phyloP scores from a whole-genome alignment of 2,113 vertebrate species.

The Ranitomeya imitator region DNA sequence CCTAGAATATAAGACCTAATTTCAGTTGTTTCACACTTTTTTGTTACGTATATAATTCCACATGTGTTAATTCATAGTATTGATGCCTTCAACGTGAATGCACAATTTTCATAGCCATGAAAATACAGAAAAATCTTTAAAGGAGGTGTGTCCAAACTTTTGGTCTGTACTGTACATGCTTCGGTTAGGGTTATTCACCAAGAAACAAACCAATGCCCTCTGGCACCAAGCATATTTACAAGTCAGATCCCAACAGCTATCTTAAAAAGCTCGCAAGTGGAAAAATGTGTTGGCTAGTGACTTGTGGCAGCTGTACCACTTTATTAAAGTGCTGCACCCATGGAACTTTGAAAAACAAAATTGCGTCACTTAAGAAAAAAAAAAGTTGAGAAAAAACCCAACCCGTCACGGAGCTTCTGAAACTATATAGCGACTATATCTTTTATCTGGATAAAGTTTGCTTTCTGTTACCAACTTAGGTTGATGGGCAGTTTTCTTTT shows the following conservation, averaged over 20 bases:
- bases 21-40: too few species aligned
- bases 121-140: too few species aligned
- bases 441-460: constrained; percentile 53
- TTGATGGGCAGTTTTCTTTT: constrained; percentile 79
- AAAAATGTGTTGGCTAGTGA: background rate
- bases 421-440: background rate
- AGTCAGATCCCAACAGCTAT: background rate
- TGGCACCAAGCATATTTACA: background rate
- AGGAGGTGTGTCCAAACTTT: too few species aligned
- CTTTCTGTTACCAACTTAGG: constrained; percentile 85
- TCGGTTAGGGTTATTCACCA: background rate
- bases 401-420: background rate
- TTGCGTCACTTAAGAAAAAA: too few species aligned
- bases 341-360: background rate
- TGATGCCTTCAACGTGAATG: too few species aligned
- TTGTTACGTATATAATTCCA: too few species aligned
- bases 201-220: background rate
- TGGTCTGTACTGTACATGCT: too few species aligned
- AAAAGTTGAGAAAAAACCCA: too few species aligned
- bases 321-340: background rate
- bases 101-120: too few species aligned
- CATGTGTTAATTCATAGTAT: too few species aligned
- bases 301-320: background rate
- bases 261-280: background rate
- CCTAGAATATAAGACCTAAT: too few species aligned